Evolutionary conservation across 2,888 invertebrate genomes (phyloP), one percentile per base, ranked within the genome.

Genomic region (Cataglyphis albicans): DNA sequence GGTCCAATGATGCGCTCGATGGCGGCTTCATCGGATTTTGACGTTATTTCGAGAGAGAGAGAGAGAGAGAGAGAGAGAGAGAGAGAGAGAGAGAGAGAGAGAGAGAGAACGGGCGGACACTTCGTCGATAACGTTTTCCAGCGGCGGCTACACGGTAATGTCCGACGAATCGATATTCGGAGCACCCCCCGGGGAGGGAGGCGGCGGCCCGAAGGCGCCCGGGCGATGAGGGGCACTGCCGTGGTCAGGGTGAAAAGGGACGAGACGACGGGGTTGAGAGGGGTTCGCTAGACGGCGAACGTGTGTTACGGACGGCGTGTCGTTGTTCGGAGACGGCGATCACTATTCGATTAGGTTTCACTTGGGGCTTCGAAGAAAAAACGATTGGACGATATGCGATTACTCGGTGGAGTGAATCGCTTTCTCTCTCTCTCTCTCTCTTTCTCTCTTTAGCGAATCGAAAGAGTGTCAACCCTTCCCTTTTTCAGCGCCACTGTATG

Each of bases 151-250:
- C 85, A 84, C 81, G 84, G 85, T 78, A 84, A 84, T 85, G 87
- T 89, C 87, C 87, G 83, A 84, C 86, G 75, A 89, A 89, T 89
- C 89, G 89, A 89, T 89, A 89, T 87, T 84, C 85, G 83, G 63
- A 63, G 84, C 75, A 80, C 74, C 68, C 84, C 81, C 78, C 59
- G 72, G 87, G 73, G 59, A 68, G 44, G 78, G 68, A 32, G 59
- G 44, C 21, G 64, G 32, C 80, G 74, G 84, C 81, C 82, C 44
- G 84, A 86, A 80, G 84, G 87, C 84, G 86, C 81, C 67, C 57
- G 83, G 68, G 68, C 68, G 82, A 75, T 82, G 84, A 78, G 83
- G 87, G 87, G 81, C 59, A 57, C 74, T 35, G 44, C 65, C 70
- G 68, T 64, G 84, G 82, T 72, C 84, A 86, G 82, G 74, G 81